A percentile compares a stretch with the other conserved stretches of the same genome.
phyloP scores from a whole-genome alignment of 2,888 invertebrate species.

The Thera obeliscata region DNA sequence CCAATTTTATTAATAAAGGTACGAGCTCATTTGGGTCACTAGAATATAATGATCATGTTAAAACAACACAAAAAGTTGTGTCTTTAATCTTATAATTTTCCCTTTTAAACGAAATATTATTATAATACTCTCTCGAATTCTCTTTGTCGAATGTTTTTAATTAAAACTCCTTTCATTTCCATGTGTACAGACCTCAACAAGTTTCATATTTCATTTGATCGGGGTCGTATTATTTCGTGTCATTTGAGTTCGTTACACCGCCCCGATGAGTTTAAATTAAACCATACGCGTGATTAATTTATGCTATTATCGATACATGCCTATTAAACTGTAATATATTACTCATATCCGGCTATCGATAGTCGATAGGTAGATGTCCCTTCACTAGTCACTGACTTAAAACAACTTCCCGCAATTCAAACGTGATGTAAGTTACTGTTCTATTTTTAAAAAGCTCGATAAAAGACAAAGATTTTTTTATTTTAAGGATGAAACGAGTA shows the following conservation, averaged over 20 bases:
- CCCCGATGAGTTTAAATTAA: constrained; percentile 44
- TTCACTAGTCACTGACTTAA: neutral
- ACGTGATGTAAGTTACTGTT: too few species aligned
- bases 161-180: neutral
- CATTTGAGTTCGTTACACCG: constrained; percentile 52
- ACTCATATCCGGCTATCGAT: constrained; percentile 12
- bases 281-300: constrained; percentile 28
- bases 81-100: too few species aligned
- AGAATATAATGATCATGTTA: too few species aligned
- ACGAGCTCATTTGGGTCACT: too few species aligned
- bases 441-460: too few species aligned
- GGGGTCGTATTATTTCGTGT: constrained; percentile 54
- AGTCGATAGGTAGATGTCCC: constrained; percentile 7
- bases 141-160: neutral
- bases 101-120: too few species aligned
- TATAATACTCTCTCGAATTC: too few species aligned
- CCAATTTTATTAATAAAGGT: too few species aligned
- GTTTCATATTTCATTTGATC: constrained; percentile 41
- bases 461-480: too few species aligned
- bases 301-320: constrained; percentile 17
- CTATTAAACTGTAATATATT: constrained; percentile 11
- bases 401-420: neutral
- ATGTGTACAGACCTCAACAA: constrained; percentile 3
- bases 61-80: too few species aligned
- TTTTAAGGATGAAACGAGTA: too few species aligned